Base-by-base conservation (phyloP, 2,113 vertebrate species). In the Brachionichthys hirsutus region DNA sequence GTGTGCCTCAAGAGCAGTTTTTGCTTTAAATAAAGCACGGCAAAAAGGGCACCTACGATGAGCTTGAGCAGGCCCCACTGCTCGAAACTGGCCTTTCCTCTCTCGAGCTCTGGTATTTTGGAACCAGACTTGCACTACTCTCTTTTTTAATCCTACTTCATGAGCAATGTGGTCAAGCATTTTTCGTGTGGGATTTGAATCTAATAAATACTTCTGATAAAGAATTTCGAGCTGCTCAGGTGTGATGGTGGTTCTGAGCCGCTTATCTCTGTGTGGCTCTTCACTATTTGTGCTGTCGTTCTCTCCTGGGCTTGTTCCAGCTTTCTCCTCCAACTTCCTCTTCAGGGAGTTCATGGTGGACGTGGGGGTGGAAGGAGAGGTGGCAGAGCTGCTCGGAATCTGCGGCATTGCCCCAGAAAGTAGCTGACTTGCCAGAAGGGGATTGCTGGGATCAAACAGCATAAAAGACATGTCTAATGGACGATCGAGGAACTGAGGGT, bases 101-200 rank as follows among this genome's bases (percentile, higher is more conserved):
- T 99, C 97, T 73, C 97, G 92, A 0, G 97, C 97, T 50, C 97
- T 91, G 2, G 97, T 99, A 81, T 99, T 99, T 85, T 99, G 97
- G 86, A 99, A 99, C 97, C 97, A 99, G 41, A 99, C 97, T 76
- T 99, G 97, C n/a, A 99, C 97, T 20, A 99, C 97, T 0, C 97
- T 94, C 80, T 99, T 99, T 88, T 99, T 99, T 75, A 99, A 88
- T 68, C 97, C 97, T 80, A 99, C 97, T 80, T 99, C 97, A 45
- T 98, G 95, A 13, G 97, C 97, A 72, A 99, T 99, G 86, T 99
- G 97, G 82, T 99, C 97, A 66, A 99, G 86, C 97, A 99, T 99
- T 81, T 99, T 99, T 41, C 97, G 94, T 1, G 97, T 99, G 15
- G 97, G 97, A 75, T 99, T 99, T 64, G 97, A 99, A 82, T 99